A percentile compares a stretch with the other conserved stretches of the same genome.
These are phyloP conservation scores for Ischnus inquisitorius DNA, from an alignment of 2,888 invertebrate species.

Conservation along the genomic window DNA sequence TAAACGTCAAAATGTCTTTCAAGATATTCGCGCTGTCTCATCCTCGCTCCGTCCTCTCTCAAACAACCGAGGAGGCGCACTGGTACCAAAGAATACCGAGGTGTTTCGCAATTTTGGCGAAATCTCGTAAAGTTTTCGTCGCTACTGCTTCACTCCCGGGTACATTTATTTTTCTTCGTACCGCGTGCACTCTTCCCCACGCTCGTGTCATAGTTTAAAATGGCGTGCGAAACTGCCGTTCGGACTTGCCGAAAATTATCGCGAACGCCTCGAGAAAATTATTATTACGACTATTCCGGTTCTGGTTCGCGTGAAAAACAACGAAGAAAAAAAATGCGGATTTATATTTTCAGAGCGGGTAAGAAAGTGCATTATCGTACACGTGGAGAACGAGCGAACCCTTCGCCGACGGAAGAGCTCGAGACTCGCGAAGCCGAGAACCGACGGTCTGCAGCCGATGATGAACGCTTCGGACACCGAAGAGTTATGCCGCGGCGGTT, in stretches of 20 bases:
- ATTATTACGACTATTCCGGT: constrained; percentile 34
- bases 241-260: constrained; percentile 9
- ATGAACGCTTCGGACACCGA: constrained; percentile 32
- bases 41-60: neutral
- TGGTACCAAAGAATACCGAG: neutral
- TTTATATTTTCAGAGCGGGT: constrained; percentile 17
- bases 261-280: constrained; percentile 14
- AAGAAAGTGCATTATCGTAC: neutral
- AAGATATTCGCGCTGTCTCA: constrained; percentile 34
- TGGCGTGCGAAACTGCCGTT: constrained; percentile 35
- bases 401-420: neutral
- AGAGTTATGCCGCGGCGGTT: constrained; percentile 32
- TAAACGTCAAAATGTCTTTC: constrained; percentile 63
- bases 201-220: constrained; percentile 1
- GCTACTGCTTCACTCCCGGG: constrained; percentile 30
- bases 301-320: neutral
- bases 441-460: constrained; percentile 28
- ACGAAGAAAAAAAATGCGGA: neutral
- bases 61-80: neutral
- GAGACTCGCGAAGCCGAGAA: neutral
- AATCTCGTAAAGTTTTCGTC: neutral
- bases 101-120: constrained; percentile 4
- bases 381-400: neutral
- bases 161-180: constrained; percentile 48
- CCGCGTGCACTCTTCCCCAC: neutral